Evolutionary conservation across 2,888 invertebrate species (phyloP).

Genomic region (Lithosia quadra): DNA sequence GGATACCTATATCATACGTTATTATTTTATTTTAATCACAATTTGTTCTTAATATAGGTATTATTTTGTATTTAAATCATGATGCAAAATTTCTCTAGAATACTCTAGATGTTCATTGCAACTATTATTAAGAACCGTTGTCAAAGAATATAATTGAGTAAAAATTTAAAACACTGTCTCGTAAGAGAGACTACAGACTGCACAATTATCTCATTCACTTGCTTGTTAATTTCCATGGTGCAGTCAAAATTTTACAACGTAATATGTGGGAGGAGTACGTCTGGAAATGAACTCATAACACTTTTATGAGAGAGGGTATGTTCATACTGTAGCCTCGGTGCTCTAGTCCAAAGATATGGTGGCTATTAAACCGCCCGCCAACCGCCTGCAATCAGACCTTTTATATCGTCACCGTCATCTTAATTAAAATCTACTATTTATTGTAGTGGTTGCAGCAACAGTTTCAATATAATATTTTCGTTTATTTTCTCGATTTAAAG

Average conservation of each 20-base stretch:
- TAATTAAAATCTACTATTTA: conserved; percentile 79
- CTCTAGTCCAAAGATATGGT: conserved; percentile 70
- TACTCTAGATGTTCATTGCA: too few species aligned
- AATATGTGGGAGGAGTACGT: conserved; percentile 50
- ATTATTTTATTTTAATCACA: too few species aligned
- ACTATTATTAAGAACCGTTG: too few species aligned
- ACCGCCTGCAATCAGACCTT: conserved; percentile 72
- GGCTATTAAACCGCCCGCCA: conserved; percentile 76
- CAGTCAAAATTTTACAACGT: conserved; percentile 55
- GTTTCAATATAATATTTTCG: neutral
- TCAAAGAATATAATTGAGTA: too few species aligned
- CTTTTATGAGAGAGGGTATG: conserved; percentile 74
- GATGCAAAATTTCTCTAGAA: too few species aligned
- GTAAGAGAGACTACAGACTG: conserved; percentile 26
- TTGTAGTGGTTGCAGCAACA: conserved; percentile 39
- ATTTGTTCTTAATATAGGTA: too few species aligned
- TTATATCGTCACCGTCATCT: conserved; percentile 72
- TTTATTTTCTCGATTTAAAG: neutral
- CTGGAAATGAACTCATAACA: conserved; percentile 83
- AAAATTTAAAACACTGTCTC: conserved; percentile 24
- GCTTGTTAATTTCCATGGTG: conserved; percentile 48
- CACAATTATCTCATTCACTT: conserved; percentile 37
- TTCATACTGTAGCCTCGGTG: conserved; percentile 54
- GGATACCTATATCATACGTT: too few species aligned
- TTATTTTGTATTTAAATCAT: too few species aligned